Base-by-base conservation (phyloP, 92 coral and sea anemone species). In the Zoanthus solanderi region DNA sequence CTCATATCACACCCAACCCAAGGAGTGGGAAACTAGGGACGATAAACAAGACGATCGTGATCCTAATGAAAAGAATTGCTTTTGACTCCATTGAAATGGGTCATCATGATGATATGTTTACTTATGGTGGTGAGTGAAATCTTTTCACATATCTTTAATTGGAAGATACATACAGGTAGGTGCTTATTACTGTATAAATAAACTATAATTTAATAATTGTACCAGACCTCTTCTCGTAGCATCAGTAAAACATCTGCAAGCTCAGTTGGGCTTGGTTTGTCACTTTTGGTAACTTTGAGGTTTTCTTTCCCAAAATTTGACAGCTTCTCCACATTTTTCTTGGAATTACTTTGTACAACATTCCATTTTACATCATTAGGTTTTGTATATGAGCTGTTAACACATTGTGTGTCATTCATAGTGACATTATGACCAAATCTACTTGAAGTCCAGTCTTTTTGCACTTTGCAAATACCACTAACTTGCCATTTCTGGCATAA, bases 181-280 rank as follows among this genome's bases (percentile, higher is more conserved):
- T n/a, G n/a, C n/a, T n/a, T n/a, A n/a, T n/a, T n/a, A n/a, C n/a
- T 4, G 3, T 37, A 37, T 37, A 37, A 1, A 0, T 37, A 37
- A 37, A 63, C 2, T 18, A 73, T 72, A 34, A 34, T 9, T 15
- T 0, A 67, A n/a, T 67, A 67, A 69, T 10, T 12, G 30, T 9
- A 29, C 69, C 17, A 69, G 6, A 95, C 99, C 98, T 95, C 98
- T 57, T 96, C 97, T 52, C 98, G 85, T 5, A 96, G 89, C 42
- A 84, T 77, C 42, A 93, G 89, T 50, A 93, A 87, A 10, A 96
- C 94, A 37, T 87, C 85, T 16, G 98, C 93, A 11, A 96, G 94
- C 71, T 92, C 94, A 10, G 94, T 93, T 63, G 97, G 92, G 71
- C 89, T 90, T 46, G 95, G 91, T 23, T 87, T 87, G 44, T 84